These are phyloP conservation scores for Drosophila repleta DNA, from an alignment of 1,140 invertebrate genomes.

Conservation along the genomic window DNA sequence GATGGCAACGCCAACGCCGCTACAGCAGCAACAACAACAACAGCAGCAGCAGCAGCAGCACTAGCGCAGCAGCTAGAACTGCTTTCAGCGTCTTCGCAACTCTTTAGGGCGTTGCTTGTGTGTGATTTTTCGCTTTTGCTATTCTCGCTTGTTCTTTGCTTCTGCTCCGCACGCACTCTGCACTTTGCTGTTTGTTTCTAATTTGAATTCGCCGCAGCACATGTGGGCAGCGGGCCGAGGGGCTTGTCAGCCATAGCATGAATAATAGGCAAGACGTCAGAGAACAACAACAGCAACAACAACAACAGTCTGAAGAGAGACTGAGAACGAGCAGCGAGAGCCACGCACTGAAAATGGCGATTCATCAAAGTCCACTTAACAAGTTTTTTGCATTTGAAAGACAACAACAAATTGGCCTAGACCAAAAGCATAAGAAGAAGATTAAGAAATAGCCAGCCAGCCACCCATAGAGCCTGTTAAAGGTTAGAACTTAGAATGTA, in stretches of 20 bases:
- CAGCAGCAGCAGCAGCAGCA: constrained; percentile 18
- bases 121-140: constrained; percentile 14
- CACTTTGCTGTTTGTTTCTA: constrained; percentile 66
- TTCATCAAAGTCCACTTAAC: constrained; percentile 80
- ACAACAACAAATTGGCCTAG: constrained; percentile 42
- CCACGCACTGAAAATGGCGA: constrained; percentile 67
- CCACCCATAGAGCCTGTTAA: not conserved
- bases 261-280: constrained; percentile 60
- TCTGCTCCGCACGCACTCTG: constrained; percentile 71
- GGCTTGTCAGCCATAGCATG: constrained; percentile 49
- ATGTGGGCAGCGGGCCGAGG: constrained; percentile 24
- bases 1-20: constrained; percentile 5
- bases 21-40: constrained; percentile 4
- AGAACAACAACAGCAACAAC: constrained; percentile 25
- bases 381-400: constrained; percentile 79
- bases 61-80: constrained; percentile 2
- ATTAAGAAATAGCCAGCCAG: constrained; percentile 1
- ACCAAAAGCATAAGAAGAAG: constrained; percentile 23
- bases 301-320: constrained; percentile 7
- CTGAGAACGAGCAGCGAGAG: constrained; percentile 17
- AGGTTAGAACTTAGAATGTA: constrained; percentile 8
- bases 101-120: constrained; percentile 22
- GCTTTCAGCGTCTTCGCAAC: constrained; percentile 34
- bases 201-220: constrained; percentile 41
- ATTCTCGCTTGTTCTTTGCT: constrained; percentile 22